Percentiles rank a stretch among this genome's conserved stretches.
Evolutionary conservation across 2,113 vertebrate species (phyloP).

Genomic region (Cinclus mexicanus): DNA sequence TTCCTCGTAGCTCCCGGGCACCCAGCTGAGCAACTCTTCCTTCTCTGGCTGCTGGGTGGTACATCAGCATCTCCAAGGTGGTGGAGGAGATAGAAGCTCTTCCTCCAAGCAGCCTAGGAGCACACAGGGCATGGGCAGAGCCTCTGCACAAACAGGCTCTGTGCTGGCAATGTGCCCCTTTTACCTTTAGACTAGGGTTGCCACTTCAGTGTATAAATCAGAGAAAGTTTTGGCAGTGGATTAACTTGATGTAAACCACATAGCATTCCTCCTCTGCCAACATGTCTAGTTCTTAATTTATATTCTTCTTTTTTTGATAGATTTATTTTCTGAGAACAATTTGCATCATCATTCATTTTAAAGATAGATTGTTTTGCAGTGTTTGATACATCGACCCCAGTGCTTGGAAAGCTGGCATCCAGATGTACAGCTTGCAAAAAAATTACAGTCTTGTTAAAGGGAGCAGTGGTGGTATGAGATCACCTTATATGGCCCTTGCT

Average conservation of each 20-base stretch:
- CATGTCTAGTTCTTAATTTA: not conserved
- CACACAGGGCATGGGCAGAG: not conserved
- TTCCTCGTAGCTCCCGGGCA: accelerated
- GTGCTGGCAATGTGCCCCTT: not conserved
- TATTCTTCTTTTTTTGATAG: not conserved
- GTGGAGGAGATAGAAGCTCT: not conserved
- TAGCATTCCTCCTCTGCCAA: conserved; percentile 5
- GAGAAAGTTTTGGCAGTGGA: conserved; percentile 42
- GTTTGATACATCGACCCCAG: not conserved
- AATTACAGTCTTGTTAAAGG: not conserved
- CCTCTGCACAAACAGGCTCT: not conserved
- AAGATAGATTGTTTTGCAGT: conserved; percentile 27
- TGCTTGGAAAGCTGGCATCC: conserved; percentile 38
- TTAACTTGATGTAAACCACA: conserved; percentile 53
- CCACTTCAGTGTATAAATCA: conserved; percentile 40
- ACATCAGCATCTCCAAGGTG: accelerated
- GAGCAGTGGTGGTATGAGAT: not conserved
- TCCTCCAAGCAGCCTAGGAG: not conserved
- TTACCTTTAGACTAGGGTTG: conserved; percentile 25
- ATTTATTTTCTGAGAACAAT: conserved; percentile 30
- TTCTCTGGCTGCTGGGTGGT: accelerated
- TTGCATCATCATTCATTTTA: conserved; percentile 11
- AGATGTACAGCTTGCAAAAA: conserved; percentile 32
- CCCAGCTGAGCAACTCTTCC: not conserved
- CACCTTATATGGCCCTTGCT: conserved; percentile 52